Percentiles rank a stretch among this genome's conserved stretches.
Conservation (phyloP, 2,888 invertebrate genomes). For the Oscheius sp. region DNA sequence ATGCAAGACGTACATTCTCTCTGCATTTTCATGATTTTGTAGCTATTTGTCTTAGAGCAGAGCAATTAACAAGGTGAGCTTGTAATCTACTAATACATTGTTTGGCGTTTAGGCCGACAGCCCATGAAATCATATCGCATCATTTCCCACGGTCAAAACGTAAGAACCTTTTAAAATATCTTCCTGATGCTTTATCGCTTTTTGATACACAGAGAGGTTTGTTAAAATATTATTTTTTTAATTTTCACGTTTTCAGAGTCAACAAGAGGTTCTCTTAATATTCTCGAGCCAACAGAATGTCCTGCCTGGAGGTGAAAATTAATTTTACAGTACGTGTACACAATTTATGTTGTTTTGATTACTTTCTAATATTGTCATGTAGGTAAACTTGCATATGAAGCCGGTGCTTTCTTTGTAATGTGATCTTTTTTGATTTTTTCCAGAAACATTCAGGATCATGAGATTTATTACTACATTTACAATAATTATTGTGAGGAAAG, state of each 20-base stretch:
- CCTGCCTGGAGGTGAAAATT: constrained; percentile 5
- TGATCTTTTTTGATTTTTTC: constrained; percentile 1
- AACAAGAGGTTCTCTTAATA: neutral
- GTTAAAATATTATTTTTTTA: neutral
- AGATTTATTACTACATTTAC: too few species aligned
- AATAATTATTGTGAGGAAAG: constrained; percentile 8
- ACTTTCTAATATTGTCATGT: neutral
- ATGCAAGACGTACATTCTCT: too few species aligned
- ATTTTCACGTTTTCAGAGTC: constrained; percentile 3
- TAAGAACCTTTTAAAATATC: constrained; percentile 2
- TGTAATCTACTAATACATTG: neutral
- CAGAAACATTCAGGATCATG: neutral
- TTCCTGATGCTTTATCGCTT: neutral
- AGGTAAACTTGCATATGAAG: neutral
- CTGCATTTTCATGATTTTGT: constrained; percentile 31
- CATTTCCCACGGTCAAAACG: neutral
- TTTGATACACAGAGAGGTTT: constrained; percentile 5
- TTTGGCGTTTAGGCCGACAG: constrained; percentile 8
- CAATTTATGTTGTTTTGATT: neutral
- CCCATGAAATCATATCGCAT: neutral
- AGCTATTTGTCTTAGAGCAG: constrained; percentile 30
- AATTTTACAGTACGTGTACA: too few species aligned
- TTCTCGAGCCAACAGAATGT: neutral
- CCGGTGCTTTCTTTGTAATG: neutral
- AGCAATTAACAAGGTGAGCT: constrained; percentile 18